Evolutionary conservation across 2,113 vertebrate genomes (phyloP).

Genomic region (Trachemys scripta): DNA sequence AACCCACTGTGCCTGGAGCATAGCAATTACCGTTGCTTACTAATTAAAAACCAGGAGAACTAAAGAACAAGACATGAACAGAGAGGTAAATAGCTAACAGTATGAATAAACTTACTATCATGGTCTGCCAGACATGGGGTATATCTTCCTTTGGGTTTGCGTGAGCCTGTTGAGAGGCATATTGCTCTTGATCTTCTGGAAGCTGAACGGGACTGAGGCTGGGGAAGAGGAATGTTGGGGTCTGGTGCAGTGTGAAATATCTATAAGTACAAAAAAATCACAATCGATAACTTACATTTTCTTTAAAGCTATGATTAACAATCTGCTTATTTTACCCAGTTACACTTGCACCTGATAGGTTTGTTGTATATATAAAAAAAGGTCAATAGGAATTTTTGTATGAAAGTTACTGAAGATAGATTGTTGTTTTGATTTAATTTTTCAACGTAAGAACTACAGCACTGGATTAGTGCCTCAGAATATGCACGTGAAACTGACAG

Average conservation of each 20-base stretch:
- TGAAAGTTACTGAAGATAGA: background rate
- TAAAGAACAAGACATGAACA: background rate
- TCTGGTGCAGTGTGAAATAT: slow-evolving; percentile 94
- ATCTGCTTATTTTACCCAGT: background rate
- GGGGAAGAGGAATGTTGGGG: slow-evolving; percentile 91
- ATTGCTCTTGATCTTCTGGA: slow-evolving; percentile 92
- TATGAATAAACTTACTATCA: slow-evolving; percentile 87
- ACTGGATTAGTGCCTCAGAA: background rate
- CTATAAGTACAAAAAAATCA: slow-evolving; percentile 70
- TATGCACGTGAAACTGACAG: background rate
- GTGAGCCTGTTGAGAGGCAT: slow-evolving; percentile 93
- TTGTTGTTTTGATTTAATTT: background rate
- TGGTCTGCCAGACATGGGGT: slow-evolving; percentile 95
- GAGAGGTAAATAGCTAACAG: background rate
- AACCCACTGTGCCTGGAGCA: slow-evolving; percentile 26
- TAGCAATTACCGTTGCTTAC: background rate
- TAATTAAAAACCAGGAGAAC: background rate
- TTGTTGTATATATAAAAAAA: background rate
- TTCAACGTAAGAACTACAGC: background rate
- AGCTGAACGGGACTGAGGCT: slow-evolving; percentile 89
- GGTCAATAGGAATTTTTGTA: background rate
- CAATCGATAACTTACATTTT: background rate
- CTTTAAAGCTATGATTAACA: background rate
- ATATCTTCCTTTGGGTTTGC: slow-evolving; percentile 89
- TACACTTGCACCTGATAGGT: background rate